Evolutionary conservation across 2,113 vertebrate species (phyloP).

Genomic region (Lagopus muta): DNA sequence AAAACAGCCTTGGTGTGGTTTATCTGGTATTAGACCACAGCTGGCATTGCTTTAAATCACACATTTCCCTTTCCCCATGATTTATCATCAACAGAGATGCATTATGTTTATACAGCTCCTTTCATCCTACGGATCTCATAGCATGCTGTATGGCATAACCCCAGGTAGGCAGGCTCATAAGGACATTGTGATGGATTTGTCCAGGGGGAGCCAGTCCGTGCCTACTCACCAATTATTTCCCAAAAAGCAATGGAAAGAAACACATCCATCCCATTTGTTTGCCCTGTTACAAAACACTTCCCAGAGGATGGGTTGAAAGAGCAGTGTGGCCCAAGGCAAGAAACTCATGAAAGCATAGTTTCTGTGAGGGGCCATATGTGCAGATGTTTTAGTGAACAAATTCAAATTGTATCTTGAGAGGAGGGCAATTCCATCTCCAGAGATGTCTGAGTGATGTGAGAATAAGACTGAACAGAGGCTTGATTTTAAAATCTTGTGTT

Average conservation of each 20-base stretch:
- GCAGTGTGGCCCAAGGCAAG: neutral
- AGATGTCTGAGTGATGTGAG: neutral
- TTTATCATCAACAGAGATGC: neutral
- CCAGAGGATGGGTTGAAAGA: neutral
- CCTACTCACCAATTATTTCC: neutral
- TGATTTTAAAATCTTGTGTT: neutral
- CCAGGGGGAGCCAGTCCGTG: neutral
- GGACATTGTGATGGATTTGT: neutral
- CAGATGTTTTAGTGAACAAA: neutral
- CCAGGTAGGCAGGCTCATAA: neutral
- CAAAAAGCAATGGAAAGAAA: neutral
- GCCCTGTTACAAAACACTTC: neutral
- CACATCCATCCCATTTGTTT: neutral
- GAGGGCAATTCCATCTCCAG: neutral
- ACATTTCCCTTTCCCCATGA: neutral
- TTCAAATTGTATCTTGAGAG: neutral
- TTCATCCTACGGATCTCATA: neutral
- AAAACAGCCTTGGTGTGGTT: neutral
- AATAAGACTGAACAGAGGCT: neutral
- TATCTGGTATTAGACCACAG: slow-evolving; percentile 2
- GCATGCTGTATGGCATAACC: neutral
- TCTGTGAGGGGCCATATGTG: neutral
- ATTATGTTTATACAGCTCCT: slow-evolving; percentile 1
- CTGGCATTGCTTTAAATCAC: slow-evolving; percentile 3
- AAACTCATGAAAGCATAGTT: neutral